A percentile compares a stretch with the other conserved stretches of the same genome.
Evolutionary conservation across 2,888 invertebrate genomes (phyloP).

Genomic region (Tipula lateralis): DNA sequence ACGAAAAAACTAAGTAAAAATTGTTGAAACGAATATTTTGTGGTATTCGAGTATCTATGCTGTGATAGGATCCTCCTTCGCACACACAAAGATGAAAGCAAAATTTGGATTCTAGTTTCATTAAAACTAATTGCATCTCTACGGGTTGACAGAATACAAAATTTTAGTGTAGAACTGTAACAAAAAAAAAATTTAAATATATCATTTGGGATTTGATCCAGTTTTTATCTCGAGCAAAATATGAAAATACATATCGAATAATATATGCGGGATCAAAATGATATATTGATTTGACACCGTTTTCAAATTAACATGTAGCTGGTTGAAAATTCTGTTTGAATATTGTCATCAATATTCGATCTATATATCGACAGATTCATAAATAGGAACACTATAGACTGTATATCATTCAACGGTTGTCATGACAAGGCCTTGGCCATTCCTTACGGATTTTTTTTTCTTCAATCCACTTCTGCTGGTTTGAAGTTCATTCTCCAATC

Average conservation of each 20-base stretch:
- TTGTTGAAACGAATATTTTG: background rate
- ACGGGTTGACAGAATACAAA: background rate
- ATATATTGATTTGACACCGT: background rate
- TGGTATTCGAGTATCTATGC: too few relatives aligned
- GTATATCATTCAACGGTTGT: too few relatives aligned
- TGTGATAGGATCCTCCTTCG: background rate
- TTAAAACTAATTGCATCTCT: background rate
- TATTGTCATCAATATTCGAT: too few relatives aligned
- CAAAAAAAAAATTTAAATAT: background rate
- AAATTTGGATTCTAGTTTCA: background rate
- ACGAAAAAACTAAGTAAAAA: background rate
- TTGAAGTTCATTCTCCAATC: too few relatives aligned
- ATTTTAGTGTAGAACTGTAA: background rate
- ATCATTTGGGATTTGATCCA: background rate
- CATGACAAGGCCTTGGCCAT: too few relatives aligned
- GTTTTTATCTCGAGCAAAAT: background rate
- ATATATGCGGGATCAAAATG: background rate
- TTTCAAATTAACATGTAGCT: too few relatives aligned
- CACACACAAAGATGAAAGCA: background rate
- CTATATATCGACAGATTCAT: too few relatives aligned
- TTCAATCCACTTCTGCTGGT: too few relatives aligned
- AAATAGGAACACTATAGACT: too few relatives aligned
- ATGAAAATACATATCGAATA: background rate
- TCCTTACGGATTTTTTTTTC: too few relatives aligned
- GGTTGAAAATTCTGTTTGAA: background rate